Percentiles rank a stretch among this genome's conserved stretches.
Evolutionary conservation across 2,888 invertebrate genomes (phyloP).

Genomic region (Diadromus collaris): DNA sequence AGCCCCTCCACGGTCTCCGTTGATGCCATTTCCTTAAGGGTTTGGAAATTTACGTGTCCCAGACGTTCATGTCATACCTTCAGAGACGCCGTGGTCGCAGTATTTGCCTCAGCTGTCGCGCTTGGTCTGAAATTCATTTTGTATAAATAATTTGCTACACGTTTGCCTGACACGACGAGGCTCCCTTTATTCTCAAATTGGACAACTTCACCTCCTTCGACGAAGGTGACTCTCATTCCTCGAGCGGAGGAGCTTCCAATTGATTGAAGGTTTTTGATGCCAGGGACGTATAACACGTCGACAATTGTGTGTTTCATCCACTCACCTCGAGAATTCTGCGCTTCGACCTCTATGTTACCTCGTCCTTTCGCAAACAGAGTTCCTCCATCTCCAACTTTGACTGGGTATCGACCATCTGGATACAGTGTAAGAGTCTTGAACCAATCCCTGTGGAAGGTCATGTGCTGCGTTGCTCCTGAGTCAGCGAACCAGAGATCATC

Average conservation of each 20-base stretch:
- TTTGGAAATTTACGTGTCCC: slow-evolving; percentile 50
- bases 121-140: slow-evolving; percentile 34
- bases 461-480: slow-evolving; percentile 53
- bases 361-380: slow-evolving; percentile 18
- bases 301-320: slow-evolving; percentile 22
- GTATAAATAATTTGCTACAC: slow-evolving; percentile 44
- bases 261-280: slow-evolving; percentile 41
- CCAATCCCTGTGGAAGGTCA: slow-evolving; percentile 44
- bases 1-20: slow-evolving; percentile 22
- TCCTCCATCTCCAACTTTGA: slow-evolving; percentile 43
- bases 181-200: slow-evolving; percentile 21
- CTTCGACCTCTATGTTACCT: slow-evolving; percentile 45
- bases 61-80: slow-evolving; percentile 51
- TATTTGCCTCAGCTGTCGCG: slow-evolving; percentile 1
- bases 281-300: slow-evolving; percentile 50
- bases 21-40: slow-evolving; percentile 39
- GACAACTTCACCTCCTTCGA: slow-evolving; percentile 39
- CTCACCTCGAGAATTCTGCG: not conserved
- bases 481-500: slow-evolving; percentile 43
- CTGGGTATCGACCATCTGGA: not conserved
- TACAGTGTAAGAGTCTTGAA: slow-evolving; percentile 22
- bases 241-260: slow-evolving; percentile 15
- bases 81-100: slow-evolving; percentile 1
- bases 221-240: slow-evolving; percentile 45
- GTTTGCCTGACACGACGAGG: slow-evolving; percentile 35